These are phyloP conservation scores for Craniophora ligustri DNA, from an alignment of 2,888 invertebrate genomes.

Conservation along the genomic window DNA sequence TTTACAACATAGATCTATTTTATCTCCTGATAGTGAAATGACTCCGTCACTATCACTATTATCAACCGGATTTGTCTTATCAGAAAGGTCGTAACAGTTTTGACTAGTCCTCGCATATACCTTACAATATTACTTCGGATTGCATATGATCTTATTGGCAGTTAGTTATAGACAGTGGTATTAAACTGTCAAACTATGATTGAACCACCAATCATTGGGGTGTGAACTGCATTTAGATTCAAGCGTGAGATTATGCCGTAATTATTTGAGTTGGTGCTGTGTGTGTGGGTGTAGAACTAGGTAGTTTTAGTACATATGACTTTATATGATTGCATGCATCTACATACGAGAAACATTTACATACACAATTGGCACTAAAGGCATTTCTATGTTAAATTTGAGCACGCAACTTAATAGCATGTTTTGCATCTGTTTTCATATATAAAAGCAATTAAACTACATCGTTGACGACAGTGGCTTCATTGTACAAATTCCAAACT, in stretches of 20 bases:
- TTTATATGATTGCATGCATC: neutral
- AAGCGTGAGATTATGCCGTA: slow-evolving; percentile 13
- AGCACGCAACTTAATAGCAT: too few species aligned
- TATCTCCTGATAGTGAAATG: slow-evolving; percentile 13
- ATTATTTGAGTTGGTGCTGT: slow-evolving; percentile 22
- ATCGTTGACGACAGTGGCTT: too few species aligned
- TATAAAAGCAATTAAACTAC: too few species aligned
- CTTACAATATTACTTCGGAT: slow-evolving; percentile 7
- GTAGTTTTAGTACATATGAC: neutral
- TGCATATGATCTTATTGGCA: slow-evolving; percentile 15
- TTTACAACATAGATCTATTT: neutral
- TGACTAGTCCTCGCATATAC: slow-evolving; percentile 2
- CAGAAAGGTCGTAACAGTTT: slow-evolving; percentile 29
- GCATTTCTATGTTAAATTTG: too few species aligned
- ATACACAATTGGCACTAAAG: too few species aligned
- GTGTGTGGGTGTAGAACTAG: slow-evolving; percentile 1
- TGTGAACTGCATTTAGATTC: slow-evolving; percentile 25
- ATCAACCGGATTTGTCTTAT: slow-evolving; percentile 19
- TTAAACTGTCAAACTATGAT: slow-evolving; percentile 49
- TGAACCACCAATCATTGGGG: slow-evolving; percentile 20
- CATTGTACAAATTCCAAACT: too few species aligned
- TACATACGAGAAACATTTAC: neutral
- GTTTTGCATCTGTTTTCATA: too few species aligned
- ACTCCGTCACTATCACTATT: slow-evolving; percentile 14
- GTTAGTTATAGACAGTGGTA: slow-evolving; percentile 30